Percentiles rank a stretch among this genome's conserved stretches.
phyloP scores from a whole-genome alignment of 2,113 vertebrate species.

The Oplegnathus fasciatus region DNA sequence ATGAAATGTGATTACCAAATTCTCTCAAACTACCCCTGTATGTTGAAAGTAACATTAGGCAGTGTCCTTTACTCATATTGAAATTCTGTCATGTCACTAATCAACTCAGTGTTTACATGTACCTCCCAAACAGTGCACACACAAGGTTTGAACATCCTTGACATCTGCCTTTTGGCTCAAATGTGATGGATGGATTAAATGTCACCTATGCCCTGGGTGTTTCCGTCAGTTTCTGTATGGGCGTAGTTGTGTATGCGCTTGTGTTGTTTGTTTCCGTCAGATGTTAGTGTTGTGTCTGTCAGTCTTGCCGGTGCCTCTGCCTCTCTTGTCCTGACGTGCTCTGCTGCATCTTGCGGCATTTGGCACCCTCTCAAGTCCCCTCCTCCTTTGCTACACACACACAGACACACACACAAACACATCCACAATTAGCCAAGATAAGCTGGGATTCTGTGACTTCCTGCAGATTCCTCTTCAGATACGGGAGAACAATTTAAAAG shows the following conservation, averaged over 20 bases:
- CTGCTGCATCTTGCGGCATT: conserved; percentile 76
- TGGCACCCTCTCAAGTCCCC: conserved; percentile 78
- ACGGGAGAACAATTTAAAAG: conserved; percentile 75
- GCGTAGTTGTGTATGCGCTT: conserved; percentile 23
- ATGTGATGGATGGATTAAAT: conserved; percentile 73
- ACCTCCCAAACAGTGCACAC: conserved; percentile 27
- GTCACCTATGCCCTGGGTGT: conserved; percentile 67
- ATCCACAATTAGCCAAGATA: conserved; percentile 77
- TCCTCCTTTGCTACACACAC: conserved; percentile 33
- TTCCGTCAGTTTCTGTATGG: conserved; percentile 53
- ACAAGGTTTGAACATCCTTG: conserved; percentile 58
- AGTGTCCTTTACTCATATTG: not conserved
- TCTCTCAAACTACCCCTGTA: not conserved
- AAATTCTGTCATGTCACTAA: conserved; percentile 29
- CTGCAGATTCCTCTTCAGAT: conserved; percentile 80
- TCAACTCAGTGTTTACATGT: conserved; percentile 34
- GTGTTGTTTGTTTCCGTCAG: conserved; percentile 61
- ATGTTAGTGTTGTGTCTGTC: conserved; percentile 75
- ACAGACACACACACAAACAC: conserved; percentile 62
- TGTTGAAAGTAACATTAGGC: not conserved
- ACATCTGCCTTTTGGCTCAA: conserved; percentile 63
- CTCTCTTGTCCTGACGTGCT: conserved; percentile 77
- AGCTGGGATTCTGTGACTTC: conserved; percentile 80
- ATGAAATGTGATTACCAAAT: conserved; percentile 3
- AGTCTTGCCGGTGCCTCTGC: conserved; percentile 60